These are phyloP conservation scores for Scaptomyza graminum DNA, from an alignment of 1,140 invertebrate genomes.

Conservation along the genomic window DNA sequence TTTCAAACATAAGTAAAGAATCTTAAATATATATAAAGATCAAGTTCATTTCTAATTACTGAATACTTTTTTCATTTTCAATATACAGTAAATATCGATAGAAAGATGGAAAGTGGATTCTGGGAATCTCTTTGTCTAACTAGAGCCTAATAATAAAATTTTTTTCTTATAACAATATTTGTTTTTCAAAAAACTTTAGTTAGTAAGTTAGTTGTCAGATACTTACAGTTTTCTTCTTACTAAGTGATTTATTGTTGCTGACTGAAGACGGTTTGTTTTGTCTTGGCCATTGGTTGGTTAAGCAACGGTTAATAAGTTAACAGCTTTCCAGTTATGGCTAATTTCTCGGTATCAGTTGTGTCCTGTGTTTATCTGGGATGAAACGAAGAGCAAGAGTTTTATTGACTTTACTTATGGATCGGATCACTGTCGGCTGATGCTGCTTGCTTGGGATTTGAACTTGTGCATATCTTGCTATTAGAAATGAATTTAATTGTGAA, in stretches of 20 bases:
- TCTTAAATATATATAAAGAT: too few species aligned
- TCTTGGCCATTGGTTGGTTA: background rate
- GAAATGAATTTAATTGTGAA: slow-evolving; percentile 9
- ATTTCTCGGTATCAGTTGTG: background rate
- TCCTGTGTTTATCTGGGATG: background rate
- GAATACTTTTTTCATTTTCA: too few species aligned
- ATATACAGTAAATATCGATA: too few species aligned
- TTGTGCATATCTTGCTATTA: background rate
- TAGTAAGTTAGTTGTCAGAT: too few species aligned
- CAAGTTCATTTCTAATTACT: too few species aligned
- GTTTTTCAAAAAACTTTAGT: too few species aligned
- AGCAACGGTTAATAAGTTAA: background rate
- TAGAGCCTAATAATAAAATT: too few species aligned
- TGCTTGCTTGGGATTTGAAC: background rate
- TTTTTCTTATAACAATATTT: too few species aligned
- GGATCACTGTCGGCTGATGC: background rate
- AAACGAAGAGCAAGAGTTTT: background rate
- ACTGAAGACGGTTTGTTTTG: slow-evolving; percentile 10
- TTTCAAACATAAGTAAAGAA: too few species aligned
- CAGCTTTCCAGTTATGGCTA: background rate
- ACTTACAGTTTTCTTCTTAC: slow-evolving; percentile 36
- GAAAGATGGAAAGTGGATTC: too few species aligned
- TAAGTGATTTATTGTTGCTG: slow-evolving; percentile 10
- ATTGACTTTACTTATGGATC: background rate
- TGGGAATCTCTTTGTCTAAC: too few species aligned